Evolutionary conservation across 2,888 invertebrate genomes (phyloP).

Genomic region (Ophion obscuratus): DNA sequence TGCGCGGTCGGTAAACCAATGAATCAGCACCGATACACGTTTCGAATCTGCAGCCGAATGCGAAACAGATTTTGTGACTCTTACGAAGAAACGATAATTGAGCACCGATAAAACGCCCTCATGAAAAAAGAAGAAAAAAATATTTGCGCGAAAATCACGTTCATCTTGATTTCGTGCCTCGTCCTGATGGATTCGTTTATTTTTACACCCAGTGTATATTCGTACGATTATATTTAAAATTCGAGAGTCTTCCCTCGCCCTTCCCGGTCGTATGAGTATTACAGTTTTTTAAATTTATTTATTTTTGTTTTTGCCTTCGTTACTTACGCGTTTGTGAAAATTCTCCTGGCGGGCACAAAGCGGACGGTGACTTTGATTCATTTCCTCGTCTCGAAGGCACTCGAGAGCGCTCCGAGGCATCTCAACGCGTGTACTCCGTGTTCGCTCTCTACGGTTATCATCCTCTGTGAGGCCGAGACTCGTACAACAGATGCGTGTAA

Average conservation of each 20-base stretch:
- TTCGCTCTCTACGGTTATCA: conserved; percentile 18
- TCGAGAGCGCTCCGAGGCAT: conserved; percentile 46
- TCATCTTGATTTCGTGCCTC: background rate
- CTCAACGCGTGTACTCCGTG: conserved; percentile 23
- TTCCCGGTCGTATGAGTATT: background rate
- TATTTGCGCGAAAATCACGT: conserved; percentile 16
- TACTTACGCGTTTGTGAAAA: conserved; percentile 44
- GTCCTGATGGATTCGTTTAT: conserved; percentile 1
- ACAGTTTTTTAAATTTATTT: background rate
- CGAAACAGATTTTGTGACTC: conserved; percentile 37
- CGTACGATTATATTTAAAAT: conserved; percentile 13
- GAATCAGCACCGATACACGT: conserved; percentile 26
- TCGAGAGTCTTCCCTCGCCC: background rate
- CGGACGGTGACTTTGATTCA: conserved; percentile 65
- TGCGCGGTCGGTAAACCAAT: conserved; percentile 66
- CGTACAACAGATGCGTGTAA: conserved; percentile 67
- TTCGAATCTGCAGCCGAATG: conserved; percentile 20
- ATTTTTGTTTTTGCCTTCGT: conserved; percentile 7
- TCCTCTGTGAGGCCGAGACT: conserved; percentile 46
- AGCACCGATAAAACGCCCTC: conserved; percentile 29
- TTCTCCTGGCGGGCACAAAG: conserved; percentile 48
- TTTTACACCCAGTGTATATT: background rate
- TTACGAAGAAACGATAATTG: conserved; percentile 35
- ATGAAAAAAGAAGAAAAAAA: conserved; percentile 4
- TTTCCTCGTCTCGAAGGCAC: conserved; percentile 54